These are phyloP conservation scores for Alca torda DNA, from an alignment of 2,797 vertebrate genomes.

Conservation along the genomic window DNA sequence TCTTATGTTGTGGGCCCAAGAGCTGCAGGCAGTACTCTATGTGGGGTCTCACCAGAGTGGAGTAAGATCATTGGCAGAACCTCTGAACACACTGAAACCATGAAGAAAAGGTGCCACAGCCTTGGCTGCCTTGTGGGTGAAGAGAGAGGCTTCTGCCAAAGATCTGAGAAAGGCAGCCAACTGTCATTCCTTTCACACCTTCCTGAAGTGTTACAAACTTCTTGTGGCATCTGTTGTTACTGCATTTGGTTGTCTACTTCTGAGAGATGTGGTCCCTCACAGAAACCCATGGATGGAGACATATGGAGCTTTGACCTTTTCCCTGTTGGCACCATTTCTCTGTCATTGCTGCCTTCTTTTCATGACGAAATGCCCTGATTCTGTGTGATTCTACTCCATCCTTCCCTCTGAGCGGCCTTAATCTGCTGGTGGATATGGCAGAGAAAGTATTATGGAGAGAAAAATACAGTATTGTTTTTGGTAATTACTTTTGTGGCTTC, in stretches of 20 bases:
- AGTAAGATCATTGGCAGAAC: background rate
- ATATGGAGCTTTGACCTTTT: background rate
- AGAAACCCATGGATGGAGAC: background rate
- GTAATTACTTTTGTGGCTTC: background rate
- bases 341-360: background rate
- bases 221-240: constrained; percentile 23
- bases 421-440: background rate
- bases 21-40: background rate
- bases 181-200: constrained; percentile 46
- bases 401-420: background rate
- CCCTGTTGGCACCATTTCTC: background rate
- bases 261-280: background rate
- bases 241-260: background rate
- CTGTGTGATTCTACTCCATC: background rate
- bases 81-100: background rate
- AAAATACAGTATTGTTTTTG: background rate
- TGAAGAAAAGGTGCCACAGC: background rate
- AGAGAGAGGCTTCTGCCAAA: background rate
- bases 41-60: background rate
- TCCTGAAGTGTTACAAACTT: constrained; percentile 31
- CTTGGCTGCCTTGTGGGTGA: background rate
- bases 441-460: background rate
- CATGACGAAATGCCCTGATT: background rate
- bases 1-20: background rate
- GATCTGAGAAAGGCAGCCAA: background rate